Conservation (phyloP, 2,797 vertebrate genomes). For the Anguilla megastoma region DNA sequence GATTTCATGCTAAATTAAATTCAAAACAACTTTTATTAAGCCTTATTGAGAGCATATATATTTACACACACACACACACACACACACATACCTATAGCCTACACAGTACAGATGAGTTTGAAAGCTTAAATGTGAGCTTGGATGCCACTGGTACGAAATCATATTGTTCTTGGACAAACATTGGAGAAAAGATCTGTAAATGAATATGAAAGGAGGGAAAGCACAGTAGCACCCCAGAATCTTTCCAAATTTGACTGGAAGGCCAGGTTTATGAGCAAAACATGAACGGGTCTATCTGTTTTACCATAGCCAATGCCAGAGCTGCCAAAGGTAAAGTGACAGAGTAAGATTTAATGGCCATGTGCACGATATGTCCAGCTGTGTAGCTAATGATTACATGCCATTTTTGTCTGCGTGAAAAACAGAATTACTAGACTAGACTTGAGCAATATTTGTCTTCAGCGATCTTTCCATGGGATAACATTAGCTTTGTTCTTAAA, state of each 20-base stretch:
- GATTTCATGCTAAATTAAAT: background rate
- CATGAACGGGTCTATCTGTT: background rate
- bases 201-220: background rate
- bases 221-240: background rate
- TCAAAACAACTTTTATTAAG: background rate
- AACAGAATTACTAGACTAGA: too few species aligned
- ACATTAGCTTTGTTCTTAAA: too few species aligned
- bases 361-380: background rate
- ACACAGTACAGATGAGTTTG: background rate
- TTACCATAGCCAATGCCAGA: background rate
- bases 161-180: background rate
- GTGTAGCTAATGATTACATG: background rate
- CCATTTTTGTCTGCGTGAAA: too few species aligned
- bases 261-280: background rate
- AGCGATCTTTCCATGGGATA: too few species aligned
- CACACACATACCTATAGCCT: background rate
- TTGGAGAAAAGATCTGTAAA: background rate
- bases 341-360: background rate
- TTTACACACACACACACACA: background rate
- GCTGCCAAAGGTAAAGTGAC: background rate
- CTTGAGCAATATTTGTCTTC: too few species aligned
- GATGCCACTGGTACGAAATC: background rate
- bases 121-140: background rate
- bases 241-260: background rate
- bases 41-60: background rate